phyloP scores from a whole-genome alignment of 2,113 vertebrate genomes.

The Vidua macroura region DNA sequence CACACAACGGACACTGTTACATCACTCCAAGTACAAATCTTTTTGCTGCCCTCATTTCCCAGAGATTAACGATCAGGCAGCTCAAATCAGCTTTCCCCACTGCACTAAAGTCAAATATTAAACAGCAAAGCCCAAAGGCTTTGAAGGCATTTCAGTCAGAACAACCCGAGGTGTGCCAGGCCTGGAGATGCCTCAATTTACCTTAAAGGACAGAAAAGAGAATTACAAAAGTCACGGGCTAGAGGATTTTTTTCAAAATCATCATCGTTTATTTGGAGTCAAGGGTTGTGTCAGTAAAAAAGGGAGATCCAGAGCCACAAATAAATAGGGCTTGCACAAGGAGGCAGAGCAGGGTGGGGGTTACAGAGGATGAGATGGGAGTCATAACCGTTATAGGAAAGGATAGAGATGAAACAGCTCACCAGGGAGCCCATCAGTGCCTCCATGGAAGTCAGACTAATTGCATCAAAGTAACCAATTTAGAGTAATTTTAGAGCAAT shows the following conservation, averaged over 20 bases:
- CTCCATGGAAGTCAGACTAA: background rate
- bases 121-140: background rate
- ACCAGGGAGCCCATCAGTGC: background rate
- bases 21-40: slow-evolving; percentile 12
- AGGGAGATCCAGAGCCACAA: background rate
- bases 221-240: background rate
- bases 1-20: background rate
- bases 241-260: background rate
- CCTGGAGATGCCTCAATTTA: background rate
- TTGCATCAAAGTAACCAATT: background rate
- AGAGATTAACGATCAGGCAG: slow-evolving; percentile 22
- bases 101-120: background rate
- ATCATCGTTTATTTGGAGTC: background rate
- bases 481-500: background rate
- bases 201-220: background rate
- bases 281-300: background rate
- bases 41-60: slow-evolving; percentile 43
- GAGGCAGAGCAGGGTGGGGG: background rate
- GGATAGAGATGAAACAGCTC: background rate
- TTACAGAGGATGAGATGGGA: background rate
- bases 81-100: slow-evolving; percentile 17
- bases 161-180: fast-evolving
- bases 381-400: background rate
- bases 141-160: background rate
- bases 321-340: background rate